Evolutionary conservation across 2,888 invertebrate genomes (phyloP).

Genomic region (Bruchidius siliquastri): DNA sequence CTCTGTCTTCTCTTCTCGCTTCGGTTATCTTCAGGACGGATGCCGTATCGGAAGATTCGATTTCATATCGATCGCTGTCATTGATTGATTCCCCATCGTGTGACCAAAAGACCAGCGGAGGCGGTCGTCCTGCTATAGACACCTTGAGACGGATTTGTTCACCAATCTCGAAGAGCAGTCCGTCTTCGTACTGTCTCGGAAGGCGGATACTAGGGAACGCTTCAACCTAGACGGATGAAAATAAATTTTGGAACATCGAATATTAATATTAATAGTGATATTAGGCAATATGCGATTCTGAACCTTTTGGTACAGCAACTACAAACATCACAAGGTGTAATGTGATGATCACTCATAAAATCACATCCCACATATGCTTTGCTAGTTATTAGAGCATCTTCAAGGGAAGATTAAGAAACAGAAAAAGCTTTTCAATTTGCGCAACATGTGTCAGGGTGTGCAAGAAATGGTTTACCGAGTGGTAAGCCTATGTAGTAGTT

Average conservation of each 20-base stretch:
- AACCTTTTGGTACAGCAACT: no score
- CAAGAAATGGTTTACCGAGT: no score
- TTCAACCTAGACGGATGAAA: constrained; percentile 51
- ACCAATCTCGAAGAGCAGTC: constrained; percentile 79
- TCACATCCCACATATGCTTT: no score
- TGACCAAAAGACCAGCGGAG: constrained; percentile 77
- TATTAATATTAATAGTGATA: no score
- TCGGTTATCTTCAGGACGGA: constrained; percentile 74
- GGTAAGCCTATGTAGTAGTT: no score
- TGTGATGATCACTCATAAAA: no score
- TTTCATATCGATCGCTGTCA: constrained; percentile 61
- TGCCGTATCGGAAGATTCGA: constrained; percentile 65
- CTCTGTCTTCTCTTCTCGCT: constrained; percentile 75
- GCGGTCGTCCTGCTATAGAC: constrained; percentile 56
- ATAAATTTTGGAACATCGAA: neutral
- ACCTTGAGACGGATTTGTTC: constrained; percentile 78
- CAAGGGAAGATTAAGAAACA: no score
- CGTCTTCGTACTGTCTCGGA: constrained; percentile 82
- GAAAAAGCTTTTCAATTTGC: no score
- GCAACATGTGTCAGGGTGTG: no score
- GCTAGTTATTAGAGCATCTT: no score
- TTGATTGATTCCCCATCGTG: constrained; percentile 70
- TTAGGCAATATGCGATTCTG: no score
- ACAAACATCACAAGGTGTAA: no score
- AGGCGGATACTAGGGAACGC: constrained; percentile 79